Percentiles rank a stretch among this genome's conserved stretches.
Conservation (phyloP, 2,113 vertebrate genomes). For the Oreochromis niloticus region DNA sequence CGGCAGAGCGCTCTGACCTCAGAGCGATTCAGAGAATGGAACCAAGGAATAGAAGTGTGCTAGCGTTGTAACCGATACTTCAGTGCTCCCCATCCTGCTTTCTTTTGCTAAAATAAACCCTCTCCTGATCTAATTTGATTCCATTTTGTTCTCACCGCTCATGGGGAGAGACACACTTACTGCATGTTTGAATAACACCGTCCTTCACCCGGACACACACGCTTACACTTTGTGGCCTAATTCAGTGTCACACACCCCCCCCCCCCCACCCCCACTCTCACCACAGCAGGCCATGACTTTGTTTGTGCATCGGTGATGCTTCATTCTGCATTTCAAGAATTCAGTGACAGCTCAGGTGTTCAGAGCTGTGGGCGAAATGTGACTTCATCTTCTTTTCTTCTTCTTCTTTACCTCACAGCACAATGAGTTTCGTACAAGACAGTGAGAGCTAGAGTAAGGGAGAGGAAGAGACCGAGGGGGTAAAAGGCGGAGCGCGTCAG, state of each 20-base stretch:
- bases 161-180: slow-evolving; percentile 53
- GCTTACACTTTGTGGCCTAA: slow-evolving; percentile 31
- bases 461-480: background rate
- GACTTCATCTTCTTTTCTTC: background rate
- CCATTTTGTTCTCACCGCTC: slow-evolving; percentile 32
- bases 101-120: slow-evolving; percentile 60
- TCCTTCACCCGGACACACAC: slow-evolving; percentile 12
- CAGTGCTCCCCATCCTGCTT: slow-evolving; percentile 38
- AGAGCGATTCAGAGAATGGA: slow-evolving; percentile 44
- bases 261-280: background rate
- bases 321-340: background rate
- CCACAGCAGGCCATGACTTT: background rate
- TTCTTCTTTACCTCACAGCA: slow-evolving; percentile 29
- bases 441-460: background rate
- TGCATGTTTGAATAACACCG: slow-evolving; percentile 40
- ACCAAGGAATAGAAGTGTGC: slow-evolving; percentile 40
- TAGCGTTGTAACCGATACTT: slow-evolving; percentile 44
- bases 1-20: slow-evolving; percentile 50
- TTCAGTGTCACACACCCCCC: slow-evolving; percentile 5
- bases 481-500: background rate
- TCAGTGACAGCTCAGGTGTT: background rate
- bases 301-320: background rate
- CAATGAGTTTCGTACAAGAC: background rate
- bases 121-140: slow-evolving; percentile 55
- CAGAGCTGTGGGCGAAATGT: background rate